phyloP scores from a whole-genome alignment of 2,797 vertebrate genomes.

The Tenualosa ilisha region DNA sequence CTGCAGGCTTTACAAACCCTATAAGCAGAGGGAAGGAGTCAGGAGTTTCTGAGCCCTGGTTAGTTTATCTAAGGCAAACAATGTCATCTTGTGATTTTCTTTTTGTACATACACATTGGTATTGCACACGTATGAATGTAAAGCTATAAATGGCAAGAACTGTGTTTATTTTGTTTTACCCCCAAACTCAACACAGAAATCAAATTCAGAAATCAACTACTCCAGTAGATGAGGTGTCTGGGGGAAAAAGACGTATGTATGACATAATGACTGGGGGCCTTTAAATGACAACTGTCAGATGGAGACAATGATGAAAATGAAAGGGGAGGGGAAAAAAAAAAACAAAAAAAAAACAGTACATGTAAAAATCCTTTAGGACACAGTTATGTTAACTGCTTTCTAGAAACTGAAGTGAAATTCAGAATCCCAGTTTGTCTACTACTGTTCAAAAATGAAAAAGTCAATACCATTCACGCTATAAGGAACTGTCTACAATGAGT shows the following conservation, averaged over 20 bases:
- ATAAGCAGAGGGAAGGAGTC: conserved; percentile 61
- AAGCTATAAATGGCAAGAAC: conserved; percentile 73
- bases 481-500: not conserved
- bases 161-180: conserved; percentile 44
- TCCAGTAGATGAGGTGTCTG: conserved; percentile 63
- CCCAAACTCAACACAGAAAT: conserved; percentile 40
- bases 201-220: conserved; percentile 48
- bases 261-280: not conserved
- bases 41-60: conserved; percentile 67
- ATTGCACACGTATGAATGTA: conserved; percentile 66
- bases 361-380: not conserved
- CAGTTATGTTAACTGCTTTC: not conserved
- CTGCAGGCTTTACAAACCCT: conserved; percentile 61
- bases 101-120: conserved; percentile 62
- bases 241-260: not conserved
- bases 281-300: not conserved
- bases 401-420: not conserved
- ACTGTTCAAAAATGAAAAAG: not conserved
- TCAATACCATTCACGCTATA: not conserved
- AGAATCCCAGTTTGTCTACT: not conserved
- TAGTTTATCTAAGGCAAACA: conserved; percentile 68
- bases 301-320: not conserved
- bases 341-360: not conserved
- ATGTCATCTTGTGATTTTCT: conserved; percentile 49
- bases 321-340: not conserved